These are phyloP conservation scores for Drosophila pegasa DNA, from an alignment of 2,888 invertebrate genomes.

Conservation along the genomic window DNA sequence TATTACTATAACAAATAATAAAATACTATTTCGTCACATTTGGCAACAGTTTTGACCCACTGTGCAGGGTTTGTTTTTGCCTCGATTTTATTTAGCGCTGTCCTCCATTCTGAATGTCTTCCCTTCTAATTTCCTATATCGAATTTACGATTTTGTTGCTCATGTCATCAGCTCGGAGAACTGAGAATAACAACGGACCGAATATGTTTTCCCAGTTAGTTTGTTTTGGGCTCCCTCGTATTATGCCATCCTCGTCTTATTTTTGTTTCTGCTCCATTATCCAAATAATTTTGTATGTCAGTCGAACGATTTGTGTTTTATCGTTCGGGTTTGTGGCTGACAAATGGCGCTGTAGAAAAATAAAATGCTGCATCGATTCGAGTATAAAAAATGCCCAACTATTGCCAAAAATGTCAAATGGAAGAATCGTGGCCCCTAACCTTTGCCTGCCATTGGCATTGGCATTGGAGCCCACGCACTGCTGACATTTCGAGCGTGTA, in stretches of 20 bases:
- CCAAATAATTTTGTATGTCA: slow-evolving; percentile 56
- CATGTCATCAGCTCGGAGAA: slow-evolving; percentile 73
- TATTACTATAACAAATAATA: too few species aligned
- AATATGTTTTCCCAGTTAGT: slow-evolving; percentile 38
- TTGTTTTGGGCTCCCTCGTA: slow-evolving; percentile 21
- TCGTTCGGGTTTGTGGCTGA: slow-evolving; percentile 35
- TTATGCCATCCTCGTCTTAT: slow-evolving; percentile 16
- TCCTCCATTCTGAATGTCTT: slow-evolving; percentile 54
- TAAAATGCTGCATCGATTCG: slow-evolving; percentile 44
- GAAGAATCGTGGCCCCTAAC: slow-evolving; percentile 46
- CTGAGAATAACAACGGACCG: slow-evolving; percentile 33
- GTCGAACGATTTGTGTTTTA: slow-evolving; percentile 62
- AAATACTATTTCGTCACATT: too few species aligned
- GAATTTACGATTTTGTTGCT: slow-evolving; percentile 78
- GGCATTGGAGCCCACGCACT: slow-evolving; percentile 56
- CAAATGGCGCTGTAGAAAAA: slow-evolving; percentile 35
- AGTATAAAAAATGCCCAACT: slow-evolving; percentile 20
- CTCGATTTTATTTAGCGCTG: slow-evolving; percentile 20
- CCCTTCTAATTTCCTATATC: slow-evolving; percentile 80
- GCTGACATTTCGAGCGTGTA: slow-evolving; percentile 63
- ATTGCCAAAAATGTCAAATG: slow-evolving; percentile 46
- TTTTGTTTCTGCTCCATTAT: slow-evolving; percentile 33
- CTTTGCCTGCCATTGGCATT: slow-evolving; percentile 46
- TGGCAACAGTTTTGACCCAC: slow-evolving; percentile 9
- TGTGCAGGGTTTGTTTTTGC: slow-evolving; percentile 28